Evolutionary conservation across 2,888 invertebrate genomes (phyloP), one percentile per base, ranked within the genome.

Genomic region (Drosophila leonis): DNA sequence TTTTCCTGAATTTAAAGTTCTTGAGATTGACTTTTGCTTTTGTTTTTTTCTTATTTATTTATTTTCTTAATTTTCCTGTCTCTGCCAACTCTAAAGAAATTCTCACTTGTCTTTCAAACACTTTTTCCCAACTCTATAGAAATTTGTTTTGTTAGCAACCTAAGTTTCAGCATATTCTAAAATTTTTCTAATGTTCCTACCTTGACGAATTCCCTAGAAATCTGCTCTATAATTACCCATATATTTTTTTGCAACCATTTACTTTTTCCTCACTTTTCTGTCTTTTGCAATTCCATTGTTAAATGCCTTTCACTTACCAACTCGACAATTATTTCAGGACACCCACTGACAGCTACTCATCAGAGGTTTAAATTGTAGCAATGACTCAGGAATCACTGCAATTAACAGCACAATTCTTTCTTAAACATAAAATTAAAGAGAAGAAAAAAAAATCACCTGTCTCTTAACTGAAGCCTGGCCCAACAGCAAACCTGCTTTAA

Each of bases 341-440:
- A 56, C 44, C 67, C 59, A 71, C 73, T 86, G 81, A 86, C 82
- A 86, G 86, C 67, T 46, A 75, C 78, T 57, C 78, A 73, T 70
- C 72, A 66, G 39, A 3, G 37, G 5, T 1, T 54, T 29, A 65
- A 84, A 75, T 75, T 76, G 72, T 76, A 73, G 74, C 76, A 80
- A 77, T 83, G 73, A 82, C 51, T 48, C 27, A 55, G 56, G 70
- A 82, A 86, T 82, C 88, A 77, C 80, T 68, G 80, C 81, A 87
- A 89, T 89, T 82, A 86, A 65, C 35, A 42, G 41, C 33, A 61
- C 54, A 62, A 62, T 72, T 80, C 66, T 82, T 65, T 72, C 60
- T 59, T 59, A 35, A 64, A 24, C 48, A 60, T 54, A 64, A 29
- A 55, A 46, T 62, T 59, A 49, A 33, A 49, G 4, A 29, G 6